Conservation (phyloP, 2,113 vertebrate species). For the Gnathonemus echidnorhynchus region DNA sequence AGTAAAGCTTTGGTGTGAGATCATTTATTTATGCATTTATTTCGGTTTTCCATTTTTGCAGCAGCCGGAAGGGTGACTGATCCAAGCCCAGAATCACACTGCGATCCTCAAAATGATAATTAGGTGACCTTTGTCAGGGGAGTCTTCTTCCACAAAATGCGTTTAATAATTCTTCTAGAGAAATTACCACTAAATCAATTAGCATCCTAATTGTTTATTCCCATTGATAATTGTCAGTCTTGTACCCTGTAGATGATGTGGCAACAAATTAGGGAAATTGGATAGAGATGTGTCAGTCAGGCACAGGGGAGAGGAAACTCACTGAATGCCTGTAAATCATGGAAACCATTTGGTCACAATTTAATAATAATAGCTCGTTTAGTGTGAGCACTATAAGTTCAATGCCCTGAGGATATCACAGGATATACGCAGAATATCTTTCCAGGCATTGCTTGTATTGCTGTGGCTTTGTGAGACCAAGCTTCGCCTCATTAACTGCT, state of each 20-base stretch:
- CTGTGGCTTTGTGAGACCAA: background rate
- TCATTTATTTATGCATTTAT: background rate
- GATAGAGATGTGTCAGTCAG: background rate
- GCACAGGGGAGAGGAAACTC: background rate
- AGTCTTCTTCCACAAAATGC: background rate
- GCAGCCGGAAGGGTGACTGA: background rate
- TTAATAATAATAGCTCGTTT: background rate
- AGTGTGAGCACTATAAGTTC: background rate
- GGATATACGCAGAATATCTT: background rate
- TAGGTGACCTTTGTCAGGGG: background rate
- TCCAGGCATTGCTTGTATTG: background rate
- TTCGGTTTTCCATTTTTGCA: background rate
- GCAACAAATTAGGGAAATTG: background rate
- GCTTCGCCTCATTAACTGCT: background rate
- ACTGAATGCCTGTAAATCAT: background rate
- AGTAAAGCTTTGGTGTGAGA: background rate
- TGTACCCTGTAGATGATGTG: background rate
- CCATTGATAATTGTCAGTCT: background rate
- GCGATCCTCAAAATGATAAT: background rate
- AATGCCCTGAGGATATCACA: background rate
- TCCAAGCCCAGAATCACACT: background rate
- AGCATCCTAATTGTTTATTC: background rate
- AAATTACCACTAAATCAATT: background rate
- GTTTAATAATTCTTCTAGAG: background rate
- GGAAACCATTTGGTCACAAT: background rate